Conservation (phyloP, 2,888 invertebrate species). For the Pollenia griseotomentosa region DNA sequence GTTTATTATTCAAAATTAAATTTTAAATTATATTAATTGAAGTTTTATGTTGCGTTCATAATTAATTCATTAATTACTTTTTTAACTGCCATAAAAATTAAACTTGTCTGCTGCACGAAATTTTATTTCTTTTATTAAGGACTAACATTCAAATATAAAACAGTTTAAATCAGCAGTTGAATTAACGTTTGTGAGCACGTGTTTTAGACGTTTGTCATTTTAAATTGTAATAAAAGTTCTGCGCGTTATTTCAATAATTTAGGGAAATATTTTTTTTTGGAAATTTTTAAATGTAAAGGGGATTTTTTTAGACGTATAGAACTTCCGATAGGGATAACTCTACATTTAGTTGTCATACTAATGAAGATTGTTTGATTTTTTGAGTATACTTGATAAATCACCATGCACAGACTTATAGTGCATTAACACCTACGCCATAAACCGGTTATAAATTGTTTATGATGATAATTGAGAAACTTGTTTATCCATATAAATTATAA, state of each 20-base stretch:
- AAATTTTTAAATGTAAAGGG: too few relatives aligned
- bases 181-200: constrained; percentile 40
- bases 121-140: background rate
- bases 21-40: background rate
- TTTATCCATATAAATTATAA: too few relatives aligned
- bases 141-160: background rate
- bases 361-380: too few relatives aligned
- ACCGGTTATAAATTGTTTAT: too few relatives aligned
- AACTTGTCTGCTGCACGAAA: constrained; percentile 35
- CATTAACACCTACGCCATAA: too few relatives aligned
- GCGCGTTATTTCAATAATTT: background rate
- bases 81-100: constrained; percentile 21
- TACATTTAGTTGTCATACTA: too few relatives aligned
- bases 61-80: constrained; percentile 23
- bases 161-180: background rate
- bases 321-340: too few relatives aligned
- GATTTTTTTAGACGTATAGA: too few relatives aligned
- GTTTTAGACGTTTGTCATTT: constrained; percentile 29
- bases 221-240: background rate
- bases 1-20: background rate
- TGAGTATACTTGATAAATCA: too few relatives aligned
- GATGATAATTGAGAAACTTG: too few relatives aligned
- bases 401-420: too few relatives aligned
- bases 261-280: background rate
- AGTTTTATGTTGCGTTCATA: constrained; percentile 34